Base-by-base conservation (phyloP, 1,140 invertebrate genomes). In the Onthophagus taurus region DNA sequence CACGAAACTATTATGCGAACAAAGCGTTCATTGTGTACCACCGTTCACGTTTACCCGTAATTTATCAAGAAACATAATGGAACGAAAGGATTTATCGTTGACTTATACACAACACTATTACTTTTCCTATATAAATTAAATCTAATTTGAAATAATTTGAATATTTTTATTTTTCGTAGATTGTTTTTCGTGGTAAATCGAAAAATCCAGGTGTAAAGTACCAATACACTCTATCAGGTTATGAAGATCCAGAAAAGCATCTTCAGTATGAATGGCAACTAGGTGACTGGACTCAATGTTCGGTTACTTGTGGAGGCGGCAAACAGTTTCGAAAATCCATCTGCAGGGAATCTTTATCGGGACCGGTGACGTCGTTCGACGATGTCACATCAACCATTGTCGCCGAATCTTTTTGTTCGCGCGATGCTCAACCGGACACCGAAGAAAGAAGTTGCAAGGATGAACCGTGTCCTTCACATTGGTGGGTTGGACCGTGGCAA, bases 401-500 rank as follows among this genome's bases (percentile, higher is more conserved):
- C 1, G 81, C 83, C 34, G 76, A 81, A 30, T 68, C 71, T 44
- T 75, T 78, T 49, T 86, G 83, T 59, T 71, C 76, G 48, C 53
- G 57, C 11, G 65, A 68, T 12, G 54, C 63, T 3, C 80, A 76
- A 53, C 82, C 82, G 0, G 64, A 73, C 19, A 68, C 77, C 21
- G 68, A 71, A 47, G 70, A 71, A 23, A 64, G 77, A 11, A 59
- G 67, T 5, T 88, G 85, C 54, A 85, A 83, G 57, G 69, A 65
- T 21, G 78, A 83, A 48, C 71, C 76, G 0, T 88, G 84, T 59
- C 82, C 82, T 3, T 77, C 79, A 0, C 78, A 78, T 53, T 87
- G 84, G 84, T 85, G 81, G 81, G 66, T 77, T 3, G 85, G 85
- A 1, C 81, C 81, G 0, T 90, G 87, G 86, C 81, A 87, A 54